phyloP scores from a whole-genome alignment of 1,140 invertebrate species.

The Campoletis sonorensis region DNA sequence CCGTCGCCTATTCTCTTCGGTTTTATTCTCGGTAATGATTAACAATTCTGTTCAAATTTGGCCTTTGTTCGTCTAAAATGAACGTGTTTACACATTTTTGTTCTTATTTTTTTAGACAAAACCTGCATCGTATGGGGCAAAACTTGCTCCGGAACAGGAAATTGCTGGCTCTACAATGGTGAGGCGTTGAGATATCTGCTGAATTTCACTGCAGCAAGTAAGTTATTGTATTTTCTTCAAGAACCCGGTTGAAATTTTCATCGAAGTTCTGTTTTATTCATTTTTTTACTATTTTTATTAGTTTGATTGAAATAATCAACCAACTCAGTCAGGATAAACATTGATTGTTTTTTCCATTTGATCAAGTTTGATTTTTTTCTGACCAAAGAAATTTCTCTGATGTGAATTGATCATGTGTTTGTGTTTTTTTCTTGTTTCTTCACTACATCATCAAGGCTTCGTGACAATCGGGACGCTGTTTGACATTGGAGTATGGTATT shows the following conservation, averaged over 20 bases:
- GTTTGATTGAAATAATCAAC: too few relatives aligned
- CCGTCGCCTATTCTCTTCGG: constrained; percentile 86
- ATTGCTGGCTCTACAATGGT: constrained; percentile 86
- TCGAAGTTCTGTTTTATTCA: not conserved
- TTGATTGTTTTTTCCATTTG: too few relatives aligned
- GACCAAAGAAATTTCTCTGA: not conserved
- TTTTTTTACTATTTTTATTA: not conserved
- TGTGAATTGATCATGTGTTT: not conserved
- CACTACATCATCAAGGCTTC: constrained; percentile 73
- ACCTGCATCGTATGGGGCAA: constrained; percentile 86
- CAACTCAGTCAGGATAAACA: too few relatives aligned
- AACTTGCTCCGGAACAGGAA: constrained; percentile 83
- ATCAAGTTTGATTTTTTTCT: too few relatives aligned
- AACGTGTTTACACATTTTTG: not conserved
- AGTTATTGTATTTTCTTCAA: constrained; percentile 53
- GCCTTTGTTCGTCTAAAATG: not conserved
- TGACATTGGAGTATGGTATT: constrained; percentile 83
- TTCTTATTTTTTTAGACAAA: constrained; percentile 73
- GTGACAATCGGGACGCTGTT: constrained; percentile 81
- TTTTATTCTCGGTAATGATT: constrained; percentile 80
- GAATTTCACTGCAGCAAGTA: constrained; percentile 82
- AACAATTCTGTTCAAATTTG: not conserved
- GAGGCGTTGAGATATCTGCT: constrained; percentile 80
- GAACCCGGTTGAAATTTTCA: too few relatives aligned
- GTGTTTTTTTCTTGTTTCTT: not conserved